These are phyloP conservation scores for Diorhabda elongata DNA, from an alignment of 1,140 invertebrate species.

Conservation along the genomic window DNA sequence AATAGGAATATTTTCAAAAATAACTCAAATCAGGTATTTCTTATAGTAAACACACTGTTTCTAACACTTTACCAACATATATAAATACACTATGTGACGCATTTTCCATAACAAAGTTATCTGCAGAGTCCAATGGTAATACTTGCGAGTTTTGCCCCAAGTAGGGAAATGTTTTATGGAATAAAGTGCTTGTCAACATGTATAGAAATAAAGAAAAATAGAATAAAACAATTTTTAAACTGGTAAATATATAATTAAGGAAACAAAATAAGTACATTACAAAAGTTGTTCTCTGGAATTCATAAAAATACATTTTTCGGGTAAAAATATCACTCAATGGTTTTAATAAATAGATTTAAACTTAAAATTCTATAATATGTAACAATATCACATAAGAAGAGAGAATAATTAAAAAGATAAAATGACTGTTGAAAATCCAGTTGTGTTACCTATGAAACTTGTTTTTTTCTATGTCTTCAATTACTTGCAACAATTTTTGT, in stretches of 20 bases:
- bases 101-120: too few relatives aligned
- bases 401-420: conserved; percentile 7
- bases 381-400: conserved; percentile 19
- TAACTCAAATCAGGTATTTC: too few relatives aligned
- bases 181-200: too few relatives aligned
- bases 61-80: too few relatives aligned
- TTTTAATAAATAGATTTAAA: conserved; percentile 6
- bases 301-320: not conserved
- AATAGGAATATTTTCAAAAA: too few relatives aligned
- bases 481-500: conserved; percentile 67
- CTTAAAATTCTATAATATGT: conserved; percentile 4
- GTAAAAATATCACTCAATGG: not conserved
- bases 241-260: not conserved
- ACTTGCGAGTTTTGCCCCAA: too few relatives aligned
- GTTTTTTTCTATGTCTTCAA: conserved; percentile 59
- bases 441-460: conserved; percentile 26
- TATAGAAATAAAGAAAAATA: too few relatives aligned
- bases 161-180: too few relatives aligned
- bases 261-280: not conserved
- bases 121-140: too few relatives aligned
- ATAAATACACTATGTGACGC: too few relatives aligned
- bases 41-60: too few relatives aligned
- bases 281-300: not conserved
- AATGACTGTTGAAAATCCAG: not conserved
- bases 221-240: not conserved